These are phyloP conservation scores for Drosophila meridionalis DNA, from an alignment of 2,888 invertebrate species.

Conservation along the genomic window DNA sequence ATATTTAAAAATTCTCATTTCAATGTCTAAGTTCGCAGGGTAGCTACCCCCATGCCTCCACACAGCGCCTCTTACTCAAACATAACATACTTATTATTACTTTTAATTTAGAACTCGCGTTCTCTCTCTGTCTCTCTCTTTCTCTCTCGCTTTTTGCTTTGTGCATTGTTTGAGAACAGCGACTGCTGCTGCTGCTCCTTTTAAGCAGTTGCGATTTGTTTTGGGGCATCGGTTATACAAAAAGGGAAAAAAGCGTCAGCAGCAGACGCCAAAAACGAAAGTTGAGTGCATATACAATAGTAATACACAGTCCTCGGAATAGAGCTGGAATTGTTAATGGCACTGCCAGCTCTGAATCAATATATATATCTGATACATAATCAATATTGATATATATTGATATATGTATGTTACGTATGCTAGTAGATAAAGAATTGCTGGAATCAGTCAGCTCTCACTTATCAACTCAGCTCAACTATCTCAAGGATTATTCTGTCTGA, in stretches of 20 bases:
- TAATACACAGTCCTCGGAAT: constrained; percentile 4
- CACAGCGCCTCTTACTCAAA: constrained; percentile 26
- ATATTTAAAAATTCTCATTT: constrained; percentile 79
- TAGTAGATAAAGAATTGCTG: no score
- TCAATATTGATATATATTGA: no score
- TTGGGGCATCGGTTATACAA: constrained; percentile 4
- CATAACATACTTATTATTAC: constrained; percentile 83
- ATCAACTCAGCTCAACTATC: no score
- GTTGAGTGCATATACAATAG: constrained; percentile 44
- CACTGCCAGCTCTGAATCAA: not conserved
- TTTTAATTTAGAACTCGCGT: constrained; percentile 76
- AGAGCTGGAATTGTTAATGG: not conserved
- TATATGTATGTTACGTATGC: no score
- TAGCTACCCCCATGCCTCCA: constrained; percentile 12
- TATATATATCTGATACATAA: not conserved
- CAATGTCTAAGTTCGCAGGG: constrained; percentile 75
- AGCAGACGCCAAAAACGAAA: constrained; percentile 51
- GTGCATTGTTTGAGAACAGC: constrained; percentile 27
- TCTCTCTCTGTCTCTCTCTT: constrained; percentile 5
- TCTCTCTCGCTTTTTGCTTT: constrained; percentile 39
- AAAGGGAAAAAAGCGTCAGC: constrained; percentile 5
- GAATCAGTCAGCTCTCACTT: no score
- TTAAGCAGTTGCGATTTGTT: constrained; percentile 63
- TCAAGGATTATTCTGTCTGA: no score
- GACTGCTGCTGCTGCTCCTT: constrained; percentile 25